A percentile compares a stretch with the other conserved stretches of the same genome.
Conservation (phyloP, 2,888 invertebrate genomes). For the Candidula unifasciata region DNA sequence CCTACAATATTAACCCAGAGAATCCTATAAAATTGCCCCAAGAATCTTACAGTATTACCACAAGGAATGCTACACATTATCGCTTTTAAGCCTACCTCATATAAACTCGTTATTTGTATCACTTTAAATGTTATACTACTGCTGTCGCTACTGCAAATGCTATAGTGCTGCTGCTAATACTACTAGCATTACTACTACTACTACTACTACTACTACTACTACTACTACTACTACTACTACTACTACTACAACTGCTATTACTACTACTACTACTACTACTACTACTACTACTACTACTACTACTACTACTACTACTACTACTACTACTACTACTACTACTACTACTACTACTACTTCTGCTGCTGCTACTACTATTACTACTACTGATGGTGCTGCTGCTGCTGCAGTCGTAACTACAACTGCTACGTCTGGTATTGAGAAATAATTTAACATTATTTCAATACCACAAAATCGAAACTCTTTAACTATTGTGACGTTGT, state of each 20-base stretch:
- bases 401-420: background rate
- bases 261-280: slow-evolving; percentile 35
- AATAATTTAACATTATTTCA: too few species aligned
- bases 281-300: slow-evolving; percentile 44
- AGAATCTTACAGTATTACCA: too few species aligned
- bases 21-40: too few species aligned
- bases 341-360: slow-evolving; percentile 42
- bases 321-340: slow-evolving; percentile 15
- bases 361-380: background rate
- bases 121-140: too few species aligned
- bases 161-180: background rate
- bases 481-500: too few species aligned
- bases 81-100: too few species aligned
- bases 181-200: slow-evolving; percentile 24
- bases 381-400: background rate
- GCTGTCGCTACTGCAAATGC: too few species aligned
- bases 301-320: slow-evolving; percentile 46
- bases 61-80: too few species aligned
- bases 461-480: too few species aligned
- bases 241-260: slow-evolving; percentile 23
- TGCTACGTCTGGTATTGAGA: background rate
- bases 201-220: background rate
- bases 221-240: slow-evolving; percentile 39
- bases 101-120: too few species aligned
- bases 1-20: too few species aligned